Conservation (phyloP, 2,797 vertebrate species). For the Phrynocephalus forsythii region DNA sequence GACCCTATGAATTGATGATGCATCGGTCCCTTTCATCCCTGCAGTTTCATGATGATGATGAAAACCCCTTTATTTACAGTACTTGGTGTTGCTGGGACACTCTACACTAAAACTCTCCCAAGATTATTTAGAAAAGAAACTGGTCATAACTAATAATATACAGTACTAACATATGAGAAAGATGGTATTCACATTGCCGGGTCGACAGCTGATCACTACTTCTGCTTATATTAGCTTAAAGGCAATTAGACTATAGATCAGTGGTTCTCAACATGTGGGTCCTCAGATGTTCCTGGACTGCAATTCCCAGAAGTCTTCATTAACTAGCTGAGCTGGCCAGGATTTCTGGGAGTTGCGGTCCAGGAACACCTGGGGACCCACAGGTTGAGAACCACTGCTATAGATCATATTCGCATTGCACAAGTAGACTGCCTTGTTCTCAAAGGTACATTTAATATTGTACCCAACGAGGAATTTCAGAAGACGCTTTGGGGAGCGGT, state of each 20-base stretch:
- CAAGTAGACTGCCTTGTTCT: neutral
- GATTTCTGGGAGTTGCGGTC: too few species aligned
- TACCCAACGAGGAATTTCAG: neutral
- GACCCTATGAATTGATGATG: too few species aligned
- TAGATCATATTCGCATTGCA: neutral
- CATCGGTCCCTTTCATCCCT: too few species aligned
- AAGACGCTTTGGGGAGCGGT: neutral
- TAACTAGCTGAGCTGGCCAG: too few species aligned
- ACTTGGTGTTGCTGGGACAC: neutral
- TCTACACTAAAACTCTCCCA: neutral
- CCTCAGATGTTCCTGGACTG: too few species aligned
- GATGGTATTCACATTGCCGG: neutral
- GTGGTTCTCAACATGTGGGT: too few species aligned
- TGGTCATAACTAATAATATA: neutral
- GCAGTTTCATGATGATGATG: too few species aligned
- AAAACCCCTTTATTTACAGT: neutral
- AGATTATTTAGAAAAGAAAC: neutral
- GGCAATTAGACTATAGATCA: neutral
- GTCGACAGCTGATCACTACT: neutral
- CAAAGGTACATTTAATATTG: neutral
- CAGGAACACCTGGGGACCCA: too few species aligned
- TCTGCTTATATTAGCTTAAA: neutral
- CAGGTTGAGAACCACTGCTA: too few species aligned
- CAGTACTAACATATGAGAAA: neutral
- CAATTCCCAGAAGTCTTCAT: too few species aligned